Evolutionary conservation across 2,113 vertebrate species (phyloP).

Genomic region (Hipposideros armiger): DNA sequence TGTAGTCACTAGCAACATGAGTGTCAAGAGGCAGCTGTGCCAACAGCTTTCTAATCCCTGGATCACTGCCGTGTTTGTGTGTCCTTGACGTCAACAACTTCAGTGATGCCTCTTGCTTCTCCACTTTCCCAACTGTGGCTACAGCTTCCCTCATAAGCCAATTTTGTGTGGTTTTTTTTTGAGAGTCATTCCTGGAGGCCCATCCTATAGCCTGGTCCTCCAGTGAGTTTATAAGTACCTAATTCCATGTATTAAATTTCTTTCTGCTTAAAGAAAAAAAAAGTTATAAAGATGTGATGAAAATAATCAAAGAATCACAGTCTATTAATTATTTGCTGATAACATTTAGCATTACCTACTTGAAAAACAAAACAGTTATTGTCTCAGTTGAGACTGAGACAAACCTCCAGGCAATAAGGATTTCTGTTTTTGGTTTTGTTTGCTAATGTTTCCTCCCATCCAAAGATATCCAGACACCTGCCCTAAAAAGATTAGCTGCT

Average conservation of each 20-base stretch:
- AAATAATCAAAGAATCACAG: slow-evolving; percentile 1
- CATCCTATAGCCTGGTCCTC: not conserved
- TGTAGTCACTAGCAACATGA: not conserved
- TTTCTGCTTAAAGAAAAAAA: slow-evolving; percentile 18
- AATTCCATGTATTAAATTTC: not conserved
- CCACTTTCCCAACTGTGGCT: not conserved
- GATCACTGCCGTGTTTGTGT: not conserved
- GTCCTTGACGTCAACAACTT: not conserved
- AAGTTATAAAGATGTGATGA: not conserved
- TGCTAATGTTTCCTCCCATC: slow-evolving; percentile 28
- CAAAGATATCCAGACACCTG: slow-evolving; percentile 43
- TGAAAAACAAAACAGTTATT: not conserved
- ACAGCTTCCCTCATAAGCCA: not conserved
- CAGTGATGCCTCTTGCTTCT: not conserved
- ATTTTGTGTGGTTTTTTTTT: not conserved
- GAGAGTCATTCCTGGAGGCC: not conserved
- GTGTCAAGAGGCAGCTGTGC: not conserved
- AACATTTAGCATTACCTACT: slow-evolving; percentile 35
- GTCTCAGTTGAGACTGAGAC: not conserved
- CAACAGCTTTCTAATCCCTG: slow-evolving; percentile 23
- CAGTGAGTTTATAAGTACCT: not conserved
- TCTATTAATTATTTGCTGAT: slow-evolving; percentile 39
- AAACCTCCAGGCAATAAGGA: not conserved
- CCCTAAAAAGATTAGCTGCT: slow-evolving; percentile 17
- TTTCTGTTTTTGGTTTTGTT: slow-evolving; percentile 44